Evolutionary conservation across 92 coral and sea anemone species (phyloP), one percentile per base, ranked within the genome.

Genomic region (Pocillopora meandrina): DNA sequence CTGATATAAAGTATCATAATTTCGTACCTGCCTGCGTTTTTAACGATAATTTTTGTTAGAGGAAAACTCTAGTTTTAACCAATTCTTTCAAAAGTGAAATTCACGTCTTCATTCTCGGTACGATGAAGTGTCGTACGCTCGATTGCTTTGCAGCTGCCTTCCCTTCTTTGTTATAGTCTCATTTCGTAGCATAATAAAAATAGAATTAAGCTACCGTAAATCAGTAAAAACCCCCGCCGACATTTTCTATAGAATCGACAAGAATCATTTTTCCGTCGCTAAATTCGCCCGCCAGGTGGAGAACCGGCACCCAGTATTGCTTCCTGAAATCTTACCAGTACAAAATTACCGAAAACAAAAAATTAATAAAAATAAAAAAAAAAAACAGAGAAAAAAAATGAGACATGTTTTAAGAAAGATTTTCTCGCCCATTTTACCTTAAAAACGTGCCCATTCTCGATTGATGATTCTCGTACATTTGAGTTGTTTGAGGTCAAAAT

Each of bases 221-320:
- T 74, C 21, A 49, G 58, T 12, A 23, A 72, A 1, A 74, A 13
- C 71, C 57, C 86, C 79, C 59, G 80, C 80, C 64, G 86, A 72
- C 74, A 83, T 73, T 74, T 63, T 83, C 72, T 72, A 73, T 83
- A 17, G 80, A 63, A 82, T 17, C 10, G 33, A 35, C 18, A 10
- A 60, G 61, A 33, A 3, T 36, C 26, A 70, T 77, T 81, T 60
- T 64, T n/a, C 33, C 72, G 12, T 62, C 64, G 2, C 21, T 23
- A 73, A 23, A 63, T 61, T 63, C 64, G 55, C 64, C 49, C 86
- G 56, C 86, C 47, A 71, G 23, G 86, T 20, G 80, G 63, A 61
- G 59, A 15, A 55, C 85, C 86, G 85, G 79, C 19, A 47, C 73
- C 74, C 78, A 64, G 65, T 52, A 31, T 65, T 63, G 86, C 56